Conservation (phyloP, 2,113 vertebrate species). For the Trogon surrucura region DNA sequence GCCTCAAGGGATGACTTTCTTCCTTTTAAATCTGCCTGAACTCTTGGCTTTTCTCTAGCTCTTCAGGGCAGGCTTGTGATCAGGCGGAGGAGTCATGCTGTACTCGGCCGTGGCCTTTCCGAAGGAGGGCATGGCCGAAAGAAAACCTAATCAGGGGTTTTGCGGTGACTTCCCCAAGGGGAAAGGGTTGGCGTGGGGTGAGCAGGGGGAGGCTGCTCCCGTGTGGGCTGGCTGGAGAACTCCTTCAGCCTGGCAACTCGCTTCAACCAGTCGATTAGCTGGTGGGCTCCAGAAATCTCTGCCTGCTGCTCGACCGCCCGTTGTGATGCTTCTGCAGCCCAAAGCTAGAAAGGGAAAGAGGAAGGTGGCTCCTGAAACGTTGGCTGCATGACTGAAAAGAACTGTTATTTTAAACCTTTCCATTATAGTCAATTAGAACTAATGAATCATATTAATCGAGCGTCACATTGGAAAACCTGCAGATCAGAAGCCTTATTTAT, state of each 20-base stretch:
- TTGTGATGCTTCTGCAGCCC: not conserved
- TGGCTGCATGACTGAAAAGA: not conserved
- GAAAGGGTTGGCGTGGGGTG: not conserved
- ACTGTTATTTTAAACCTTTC: not conserved
- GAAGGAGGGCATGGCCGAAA: not conserved
- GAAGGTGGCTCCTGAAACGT: not conserved
- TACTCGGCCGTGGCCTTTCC: not conserved
- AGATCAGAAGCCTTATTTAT: not conserved
- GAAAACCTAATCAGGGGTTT: not conserved
- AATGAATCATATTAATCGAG: not conserved
- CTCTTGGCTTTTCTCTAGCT: not conserved
- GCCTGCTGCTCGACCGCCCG: not conserved
- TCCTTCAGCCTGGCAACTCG: not conserved
- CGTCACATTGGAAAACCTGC: not conserved
- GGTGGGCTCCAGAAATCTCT: not conserved
- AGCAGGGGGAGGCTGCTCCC: not conserved
- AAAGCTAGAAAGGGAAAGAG: not conserved
- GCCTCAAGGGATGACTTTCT: not conserved
- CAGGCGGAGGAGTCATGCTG: not conserved
- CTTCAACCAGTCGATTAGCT: not conserved
- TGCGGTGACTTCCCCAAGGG: not conserved
- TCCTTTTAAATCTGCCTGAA: not conserved
- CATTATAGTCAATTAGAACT: not conserved
- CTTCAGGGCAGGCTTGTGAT: not conserved
- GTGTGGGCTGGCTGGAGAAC: not conserved